A percentile compares a stretch with the other conserved stretches of the same genome.
phyloP scores from a whole-genome alignment of 2,113 vertebrate species.

The Etheostoma cragini region DNA sequence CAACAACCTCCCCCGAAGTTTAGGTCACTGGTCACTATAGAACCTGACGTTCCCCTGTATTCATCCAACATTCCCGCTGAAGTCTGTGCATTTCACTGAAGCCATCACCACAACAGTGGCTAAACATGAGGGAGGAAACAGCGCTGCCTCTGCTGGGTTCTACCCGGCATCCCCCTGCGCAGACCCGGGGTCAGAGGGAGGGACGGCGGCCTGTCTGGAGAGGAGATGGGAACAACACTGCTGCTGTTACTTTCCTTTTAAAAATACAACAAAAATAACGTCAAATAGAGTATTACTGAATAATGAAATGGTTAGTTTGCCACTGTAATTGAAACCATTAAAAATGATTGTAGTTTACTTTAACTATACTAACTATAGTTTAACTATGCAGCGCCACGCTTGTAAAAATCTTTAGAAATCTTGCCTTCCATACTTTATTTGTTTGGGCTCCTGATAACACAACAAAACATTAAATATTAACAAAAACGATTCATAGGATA shows the following conservation, averaged over 20 bases:
- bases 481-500: not conserved
- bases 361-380: no score
- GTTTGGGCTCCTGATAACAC: not conserved
- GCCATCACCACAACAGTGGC: not conserved
- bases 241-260: not conserved
- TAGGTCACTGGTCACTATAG: no score
- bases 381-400: not conserved
- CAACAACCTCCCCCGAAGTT: not conserved
- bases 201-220: slow-evolving; percentile 18
- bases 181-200: slow-evolving; percentile 38
- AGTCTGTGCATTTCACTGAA: not conserved
- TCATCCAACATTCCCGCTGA: not conserved
- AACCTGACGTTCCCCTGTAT: not conserved
- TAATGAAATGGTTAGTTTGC: not conserved
- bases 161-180: slow-evolving; percentile 29
- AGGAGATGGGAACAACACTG: not conserved
- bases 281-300: no score
- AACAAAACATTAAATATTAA: not conserved
- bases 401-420: not conserved
- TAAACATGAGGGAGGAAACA: slow-evolving; percentile 10
- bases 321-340: not conserved
- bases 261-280: not conserved
- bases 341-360: not conserved
- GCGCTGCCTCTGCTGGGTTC: slow-evolving; percentile 43
- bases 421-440: not conserved